phyloP scores from a whole-genome alignment of 1,140 invertebrate species.

The Coenobita brevimanus region DNA sequence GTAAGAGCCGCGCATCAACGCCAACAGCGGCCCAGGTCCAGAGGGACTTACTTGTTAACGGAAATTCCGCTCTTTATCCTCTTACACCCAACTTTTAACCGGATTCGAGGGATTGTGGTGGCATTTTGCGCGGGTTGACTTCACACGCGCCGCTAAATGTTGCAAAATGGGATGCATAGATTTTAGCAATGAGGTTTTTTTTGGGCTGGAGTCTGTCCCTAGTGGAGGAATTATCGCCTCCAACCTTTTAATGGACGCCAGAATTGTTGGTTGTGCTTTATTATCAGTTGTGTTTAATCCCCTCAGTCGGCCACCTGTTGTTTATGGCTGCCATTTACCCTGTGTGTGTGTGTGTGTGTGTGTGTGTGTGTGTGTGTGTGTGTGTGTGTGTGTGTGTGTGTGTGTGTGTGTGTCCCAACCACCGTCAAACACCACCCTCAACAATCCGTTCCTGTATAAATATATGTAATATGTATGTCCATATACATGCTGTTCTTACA shows the following conservation, averaged over 20 bases:
- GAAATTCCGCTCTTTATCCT: conserved; percentile 31
- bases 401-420: too few relatives aligned
- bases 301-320: neutral
- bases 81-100: conserved; percentile 33
- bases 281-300: conserved; percentile 44
- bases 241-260: conserved; percentile 19
- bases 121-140: conserved; percentile 44
- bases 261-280: conserved; percentile 13
- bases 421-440: neutral
- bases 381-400: too few relatives aligned
- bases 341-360: neutral
- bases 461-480: too few relatives aligned
- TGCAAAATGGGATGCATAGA: conserved; percentile 49
- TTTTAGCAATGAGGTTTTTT: conserved; percentile 51
- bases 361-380: neutral
- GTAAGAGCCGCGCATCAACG: neutral
- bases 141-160: conserved; percentile 50
- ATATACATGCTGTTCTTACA: too few relatives aligned
- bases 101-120: conserved; percentile 35
- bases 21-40: neutral
- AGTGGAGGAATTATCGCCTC: conserved; percentile 35
- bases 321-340: neutral
- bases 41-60: conserved; percentile 32
- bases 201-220: neutral
- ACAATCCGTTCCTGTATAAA: too few relatives aligned